Conservation (phyloP, 2,797 vertebrate genomes). For the Potorous gilbertii region DNA sequence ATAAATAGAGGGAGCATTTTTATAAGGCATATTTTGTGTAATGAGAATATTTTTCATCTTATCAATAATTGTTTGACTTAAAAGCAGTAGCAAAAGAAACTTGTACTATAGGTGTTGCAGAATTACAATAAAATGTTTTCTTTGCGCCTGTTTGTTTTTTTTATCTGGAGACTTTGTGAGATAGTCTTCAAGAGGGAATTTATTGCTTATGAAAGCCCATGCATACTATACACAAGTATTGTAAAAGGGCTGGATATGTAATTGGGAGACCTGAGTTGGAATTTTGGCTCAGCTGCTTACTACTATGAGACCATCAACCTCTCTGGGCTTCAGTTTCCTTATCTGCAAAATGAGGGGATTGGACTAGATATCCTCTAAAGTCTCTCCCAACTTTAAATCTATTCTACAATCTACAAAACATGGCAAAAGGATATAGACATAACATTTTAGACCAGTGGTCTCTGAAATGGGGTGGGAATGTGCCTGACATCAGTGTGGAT, state of each 20-base stretch:
- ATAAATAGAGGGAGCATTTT: not conserved
- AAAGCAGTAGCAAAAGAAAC: not conserved
- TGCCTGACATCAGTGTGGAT: not conserved
- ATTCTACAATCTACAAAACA: not conserved
- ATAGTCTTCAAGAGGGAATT: not conserved
- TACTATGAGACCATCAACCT: not conserved
- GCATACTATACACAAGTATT: not conserved
- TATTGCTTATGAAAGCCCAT: not conserved
- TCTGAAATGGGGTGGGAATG: not conserved
- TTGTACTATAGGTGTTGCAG: not conserved
- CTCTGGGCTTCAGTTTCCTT: not conserved
- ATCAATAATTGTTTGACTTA: not conserved
- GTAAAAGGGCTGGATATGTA: not conserved
- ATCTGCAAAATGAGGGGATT: not conserved
- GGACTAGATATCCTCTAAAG: not conserved
- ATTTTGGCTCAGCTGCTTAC: not conserved
- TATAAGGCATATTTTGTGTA: not conserved
- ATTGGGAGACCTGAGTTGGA: not conserved
- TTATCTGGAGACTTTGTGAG: not conserved
- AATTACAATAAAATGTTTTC: not conserved
- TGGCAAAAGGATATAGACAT: not conserved
- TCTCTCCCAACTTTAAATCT: not conserved
- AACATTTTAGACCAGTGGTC: not conserved
- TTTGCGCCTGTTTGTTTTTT: not conserved
- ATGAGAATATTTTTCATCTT: slow-evolving; percentile 2